A percentile compares a stretch with the other conserved stretches of the same genome.
phyloP scores from a whole-genome alignment of 2,797 vertebrate species.

The Esox lucius region DNA sequence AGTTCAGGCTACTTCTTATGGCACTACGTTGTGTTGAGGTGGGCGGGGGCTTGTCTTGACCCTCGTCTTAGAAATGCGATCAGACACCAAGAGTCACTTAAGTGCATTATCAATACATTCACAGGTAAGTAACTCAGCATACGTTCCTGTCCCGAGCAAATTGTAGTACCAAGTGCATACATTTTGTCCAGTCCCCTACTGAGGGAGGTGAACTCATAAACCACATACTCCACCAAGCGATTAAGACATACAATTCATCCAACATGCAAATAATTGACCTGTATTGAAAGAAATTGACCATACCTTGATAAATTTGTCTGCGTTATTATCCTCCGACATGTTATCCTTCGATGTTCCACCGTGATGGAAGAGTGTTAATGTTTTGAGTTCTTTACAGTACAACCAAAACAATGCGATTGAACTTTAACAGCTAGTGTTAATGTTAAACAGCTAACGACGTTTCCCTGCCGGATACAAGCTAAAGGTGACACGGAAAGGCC shows the following conservation, averaged over 20 bases:
- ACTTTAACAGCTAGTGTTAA: constrained; percentile 44
- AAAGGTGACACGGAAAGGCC: constrained; percentile 47
- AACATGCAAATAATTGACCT: too few species aligned
- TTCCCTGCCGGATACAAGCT: constrained; percentile 27
- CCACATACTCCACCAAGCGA: too few species aligned
- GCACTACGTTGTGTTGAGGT: neutral
- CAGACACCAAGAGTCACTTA: neutral
- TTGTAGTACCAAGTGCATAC: too few species aligned
- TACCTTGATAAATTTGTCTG: constrained; percentile 93
- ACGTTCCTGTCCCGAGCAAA: too few species aligned
- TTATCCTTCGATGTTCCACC: constrained; percentile 39
- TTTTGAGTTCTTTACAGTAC: constrained; percentile 36
- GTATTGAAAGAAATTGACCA: neutral
- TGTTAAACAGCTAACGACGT: constrained; percentile 21
- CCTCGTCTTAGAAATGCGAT: neutral
- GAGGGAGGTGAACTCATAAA: too few species aligned
- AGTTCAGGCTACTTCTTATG: neutral
- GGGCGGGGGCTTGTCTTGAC: neutral
- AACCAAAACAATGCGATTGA: constrained; percentile 48
- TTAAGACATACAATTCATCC: neutral
- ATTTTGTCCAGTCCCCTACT: too few species aligned
- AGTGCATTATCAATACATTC: neutral
- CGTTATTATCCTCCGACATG: constrained; percentile 87
- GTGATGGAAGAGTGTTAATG: constrained; percentile 35
- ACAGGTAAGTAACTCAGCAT: too few species aligned